Evolutionary conservation across 2,797 vertebrate genomes (phyloP).

Genomic region (Chaetodon trifasciatus): DNA sequence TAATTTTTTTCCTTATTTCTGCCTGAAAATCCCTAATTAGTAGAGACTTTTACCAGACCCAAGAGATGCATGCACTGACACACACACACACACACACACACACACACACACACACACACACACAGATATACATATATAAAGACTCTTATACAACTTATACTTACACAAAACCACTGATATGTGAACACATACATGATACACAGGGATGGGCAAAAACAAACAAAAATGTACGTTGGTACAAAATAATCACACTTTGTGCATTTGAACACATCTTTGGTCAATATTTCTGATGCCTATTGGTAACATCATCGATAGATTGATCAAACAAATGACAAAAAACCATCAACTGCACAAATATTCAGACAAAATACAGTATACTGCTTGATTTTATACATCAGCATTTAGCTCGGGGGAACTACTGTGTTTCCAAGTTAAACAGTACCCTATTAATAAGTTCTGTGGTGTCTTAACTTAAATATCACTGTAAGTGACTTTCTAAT

Average conservation of each 20-base stretch:
- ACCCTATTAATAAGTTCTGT: not conserved
- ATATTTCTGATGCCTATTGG: not conserved
- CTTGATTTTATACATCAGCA: constrained; percentile 6
- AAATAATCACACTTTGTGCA: not conserved
- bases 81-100: constrained; percentile 76
- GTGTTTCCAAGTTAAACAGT: not conserved
- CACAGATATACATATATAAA: constrained; percentile 54
- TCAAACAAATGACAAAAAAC: not conserved
- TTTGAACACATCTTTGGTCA: not conserved
- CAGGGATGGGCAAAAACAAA: constrained; percentile 52
- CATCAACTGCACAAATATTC: constrained; percentile 6
- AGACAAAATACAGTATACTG: not conserved
- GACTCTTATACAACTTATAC: constrained; percentile 2
- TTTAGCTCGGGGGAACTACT: not conserved
- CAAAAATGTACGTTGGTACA: not conserved
- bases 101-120: constrained; percentile 54
- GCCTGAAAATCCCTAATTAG: constrained; percentile 65
- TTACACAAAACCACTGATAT: not conserved
- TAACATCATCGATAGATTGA: not conserved
- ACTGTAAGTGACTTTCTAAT: not conserved
- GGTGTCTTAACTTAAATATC: constrained; percentile 2
- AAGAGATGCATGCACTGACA: constrained; percentile 61
- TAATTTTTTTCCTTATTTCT: constrained; percentile 58
- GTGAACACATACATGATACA: constrained; percentile 10
- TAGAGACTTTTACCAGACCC: constrained; percentile 53